Evolutionary conservation across 2,888 invertebrate genomes (phyloP).

Genomic region (Leptinotarsa juncta): DNA sequence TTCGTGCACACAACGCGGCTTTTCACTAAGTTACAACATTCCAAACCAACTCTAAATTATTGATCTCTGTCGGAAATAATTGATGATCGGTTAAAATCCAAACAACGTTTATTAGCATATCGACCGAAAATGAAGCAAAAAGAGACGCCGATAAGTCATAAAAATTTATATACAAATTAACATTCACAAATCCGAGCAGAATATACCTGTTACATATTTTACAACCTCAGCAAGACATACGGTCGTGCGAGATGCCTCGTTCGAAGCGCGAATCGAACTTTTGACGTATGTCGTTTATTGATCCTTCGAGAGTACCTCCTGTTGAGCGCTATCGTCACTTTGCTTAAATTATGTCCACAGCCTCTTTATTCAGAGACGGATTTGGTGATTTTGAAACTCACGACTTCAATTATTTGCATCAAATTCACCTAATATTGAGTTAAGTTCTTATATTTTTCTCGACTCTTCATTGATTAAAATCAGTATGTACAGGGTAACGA

Average conservation of each 20-base stretch:
- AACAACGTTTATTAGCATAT: constrained; percentile 27
- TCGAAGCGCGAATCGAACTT: background rate
- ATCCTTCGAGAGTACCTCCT: constrained; percentile 35
- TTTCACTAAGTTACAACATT: constrained; percentile 22
- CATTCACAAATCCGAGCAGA: constrained; percentile 31
- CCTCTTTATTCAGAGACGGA: constrained; percentile 37
- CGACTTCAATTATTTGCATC: no score
- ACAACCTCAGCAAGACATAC: constrained; percentile 24
- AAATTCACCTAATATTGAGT: no score
- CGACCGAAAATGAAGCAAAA: constrained; percentile 21
- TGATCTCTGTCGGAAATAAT: constrained; percentile 16
- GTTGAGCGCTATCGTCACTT: constrained; percentile 49
- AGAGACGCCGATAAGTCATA: constrained; percentile 25
- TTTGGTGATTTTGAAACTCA: background rate
- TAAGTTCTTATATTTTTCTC: no score
- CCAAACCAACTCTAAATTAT: constrained; percentile 19
- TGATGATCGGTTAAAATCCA: constrained; percentile 19
- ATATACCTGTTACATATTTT: constrained; percentile 38
- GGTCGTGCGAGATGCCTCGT: background rate
- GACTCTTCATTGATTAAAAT: no score
- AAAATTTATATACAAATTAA: constrained; percentile 39
- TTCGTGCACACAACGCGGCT: constrained; percentile 22
- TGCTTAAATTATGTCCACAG: constrained; percentile 46
- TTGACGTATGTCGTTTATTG: constrained; percentile 38
- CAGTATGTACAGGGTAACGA: no score